Conservation (phyloP, 1,140 invertebrate species). For the Drosophila obscura region DNA sequence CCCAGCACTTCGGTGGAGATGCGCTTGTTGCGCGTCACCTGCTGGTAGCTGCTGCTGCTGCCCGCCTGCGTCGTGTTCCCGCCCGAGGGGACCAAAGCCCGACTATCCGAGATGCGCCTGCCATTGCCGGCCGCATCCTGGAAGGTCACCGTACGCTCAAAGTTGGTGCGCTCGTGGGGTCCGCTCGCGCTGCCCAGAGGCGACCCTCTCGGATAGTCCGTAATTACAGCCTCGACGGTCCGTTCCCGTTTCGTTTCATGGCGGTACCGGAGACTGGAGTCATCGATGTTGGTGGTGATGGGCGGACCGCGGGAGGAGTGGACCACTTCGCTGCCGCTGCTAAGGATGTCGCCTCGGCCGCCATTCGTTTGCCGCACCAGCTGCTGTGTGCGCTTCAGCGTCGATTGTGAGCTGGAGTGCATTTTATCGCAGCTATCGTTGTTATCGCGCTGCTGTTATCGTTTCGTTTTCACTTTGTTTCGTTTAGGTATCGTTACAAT, state of each 20-base stretch:
- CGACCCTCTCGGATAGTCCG: constrained; percentile 74
- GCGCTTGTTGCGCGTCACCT: constrained; percentile 91
- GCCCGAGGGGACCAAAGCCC: constrained; percentile 56
- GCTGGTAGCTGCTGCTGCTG: constrained; percentile 84
- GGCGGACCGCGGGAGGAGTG: constrained; percentile 85
- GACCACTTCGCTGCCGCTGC: constrained; percentile 64
- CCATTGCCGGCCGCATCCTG: constrained; percentile 49
- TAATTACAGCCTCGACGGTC: constrained; percentile 80
- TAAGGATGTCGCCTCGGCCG: constrained; percentile 51
- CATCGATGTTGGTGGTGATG: constrained; percentile 85
- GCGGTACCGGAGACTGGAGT: constrained; percentile 70
- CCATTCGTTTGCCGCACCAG: constrained; percentile 84
- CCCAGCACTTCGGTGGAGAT: constrained; percentile 93
- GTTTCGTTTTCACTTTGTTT: constrained; percentile 35
- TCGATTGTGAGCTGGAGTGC: constrained; percentile 69
- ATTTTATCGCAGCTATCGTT: constrained; percentile 50
- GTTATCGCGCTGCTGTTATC: constrained; percentile 42
- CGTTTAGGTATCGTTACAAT: constrained; percentile 47
- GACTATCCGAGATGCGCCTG: constrained; percentile 50
- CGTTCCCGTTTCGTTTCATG: constrained; percentile 80
- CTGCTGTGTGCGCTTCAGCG: constrained; percentile 68
- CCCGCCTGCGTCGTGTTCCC: background rate
- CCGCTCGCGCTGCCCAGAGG: constrained; percentile 52
- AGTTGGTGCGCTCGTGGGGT: constrained; percentile 67
- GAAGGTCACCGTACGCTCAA: constrained; percentile 73